Evolutionary conservation across 2,113 vertebrate genomes (phyloP).

Genomic region (Ailurus styani): DNA sequence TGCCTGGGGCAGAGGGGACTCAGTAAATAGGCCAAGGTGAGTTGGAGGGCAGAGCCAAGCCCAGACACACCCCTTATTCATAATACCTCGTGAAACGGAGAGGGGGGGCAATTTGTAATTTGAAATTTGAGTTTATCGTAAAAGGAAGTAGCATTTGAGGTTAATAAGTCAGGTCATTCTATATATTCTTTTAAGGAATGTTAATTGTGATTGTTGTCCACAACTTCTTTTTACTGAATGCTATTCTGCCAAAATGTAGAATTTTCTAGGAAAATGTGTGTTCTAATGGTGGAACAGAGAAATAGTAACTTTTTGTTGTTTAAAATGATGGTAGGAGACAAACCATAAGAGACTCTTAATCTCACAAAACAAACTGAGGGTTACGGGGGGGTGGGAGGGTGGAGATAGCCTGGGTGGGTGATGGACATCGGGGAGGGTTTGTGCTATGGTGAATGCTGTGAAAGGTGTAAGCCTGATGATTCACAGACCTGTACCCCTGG

Average conservation of each 20-base stretch:
- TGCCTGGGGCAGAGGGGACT: background rate
- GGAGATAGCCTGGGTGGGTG: no score
- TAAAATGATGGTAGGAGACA: conserved; percentile 49
- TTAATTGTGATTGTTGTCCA: background rate
- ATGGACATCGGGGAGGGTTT: no score
- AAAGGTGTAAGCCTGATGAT: no score
- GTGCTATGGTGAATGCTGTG: no score
- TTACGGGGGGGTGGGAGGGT: no score
- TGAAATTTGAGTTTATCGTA: background rate
- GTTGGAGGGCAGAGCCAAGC: background rate
- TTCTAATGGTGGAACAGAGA: background rate
- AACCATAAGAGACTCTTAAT: no score
- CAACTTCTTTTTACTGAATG: background rate
- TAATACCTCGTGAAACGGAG: background rate
- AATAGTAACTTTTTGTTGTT: conserved; percentile 8
- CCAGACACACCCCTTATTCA: background rate
- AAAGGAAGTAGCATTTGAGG: background rate
- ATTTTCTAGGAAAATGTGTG: conserved; percentile 14
- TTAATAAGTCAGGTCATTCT: background rate
- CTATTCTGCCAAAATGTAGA: background rate
- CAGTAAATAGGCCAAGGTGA: background rate
- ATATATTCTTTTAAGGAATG: background rate
- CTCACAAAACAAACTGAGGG: no score
- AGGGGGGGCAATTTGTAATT: background rate
- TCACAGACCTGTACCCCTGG: no score